Evolutionary conservation across 2,888 invertebrate genomes (phyloP).

Genomic region (Stratiomys singularior): DNA sequence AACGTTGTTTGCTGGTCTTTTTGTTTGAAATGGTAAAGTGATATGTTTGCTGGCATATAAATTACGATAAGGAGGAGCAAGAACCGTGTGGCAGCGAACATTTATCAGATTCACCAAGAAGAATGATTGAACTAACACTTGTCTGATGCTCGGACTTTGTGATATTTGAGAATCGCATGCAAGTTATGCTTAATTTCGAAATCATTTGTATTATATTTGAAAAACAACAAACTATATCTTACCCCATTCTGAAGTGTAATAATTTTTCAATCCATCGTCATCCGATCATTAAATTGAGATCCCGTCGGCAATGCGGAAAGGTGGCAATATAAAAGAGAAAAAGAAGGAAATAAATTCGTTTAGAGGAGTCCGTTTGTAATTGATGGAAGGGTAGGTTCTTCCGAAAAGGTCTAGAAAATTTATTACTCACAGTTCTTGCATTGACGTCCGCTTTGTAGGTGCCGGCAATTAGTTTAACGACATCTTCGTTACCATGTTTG

Average conservation of each 20-base stretch:
- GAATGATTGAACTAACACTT: neutral
- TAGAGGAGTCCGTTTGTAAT: neutral
- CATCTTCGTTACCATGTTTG: constrained; percentile 90
- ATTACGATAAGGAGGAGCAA: neutral
- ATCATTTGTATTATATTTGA: constrained; percentile 56
- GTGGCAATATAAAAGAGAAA: constrained; percentile 21
- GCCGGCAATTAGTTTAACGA: constrained; percentile 93
- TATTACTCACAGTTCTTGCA: constrained; percentile 81
- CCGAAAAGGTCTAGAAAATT: neutral
- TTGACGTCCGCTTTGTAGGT: constrained; percentile 85
- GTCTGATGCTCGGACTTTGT: too few relatives aligned
- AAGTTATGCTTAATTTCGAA: too few relatives aligned
- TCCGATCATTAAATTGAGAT: neutral
- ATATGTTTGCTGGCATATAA: neutral
- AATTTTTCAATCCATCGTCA: neutral
- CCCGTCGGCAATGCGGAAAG: constrained; percentile 27
- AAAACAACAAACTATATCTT: constrained; percentile 58
- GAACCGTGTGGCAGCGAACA: neutral
- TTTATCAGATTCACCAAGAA: neutral
- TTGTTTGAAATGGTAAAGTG: neutral
- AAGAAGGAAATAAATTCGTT: constrained; percentile 2
- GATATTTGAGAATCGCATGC: too few relatives aligned
- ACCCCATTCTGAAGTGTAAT: constrained; percentile 60
- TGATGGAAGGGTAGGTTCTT: neutral
- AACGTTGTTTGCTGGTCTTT: neutral